Percentiles rank a stretch among this genome's conserved stretches.
Conservation (phyloP, 2,113 vertebrate species). For the Bothrops jararaca region DNA sequence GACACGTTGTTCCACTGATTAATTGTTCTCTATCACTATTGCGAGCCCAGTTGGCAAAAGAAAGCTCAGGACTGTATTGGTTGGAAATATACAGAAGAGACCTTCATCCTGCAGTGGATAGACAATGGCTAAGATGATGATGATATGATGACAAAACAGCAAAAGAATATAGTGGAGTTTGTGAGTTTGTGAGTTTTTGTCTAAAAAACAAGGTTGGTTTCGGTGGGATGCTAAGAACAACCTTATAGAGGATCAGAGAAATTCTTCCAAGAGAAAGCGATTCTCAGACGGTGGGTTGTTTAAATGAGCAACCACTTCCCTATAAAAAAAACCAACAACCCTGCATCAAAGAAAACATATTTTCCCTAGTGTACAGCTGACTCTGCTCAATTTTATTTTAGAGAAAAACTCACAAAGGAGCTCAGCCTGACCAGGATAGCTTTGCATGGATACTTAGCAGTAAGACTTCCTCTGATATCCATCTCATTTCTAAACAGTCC, state of each 20-base stretch:
- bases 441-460: neutral
- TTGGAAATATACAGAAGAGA: neutral
- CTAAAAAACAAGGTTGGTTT: neutral
- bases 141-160: neutral
- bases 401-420: neutral
- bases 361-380: neutral
- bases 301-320: neutral
- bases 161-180: neutral
- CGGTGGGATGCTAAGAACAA: neutral
- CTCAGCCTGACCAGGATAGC: neutral
- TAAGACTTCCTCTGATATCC: neutral
- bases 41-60: neutral
- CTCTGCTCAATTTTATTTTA: neutral
- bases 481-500: neutral
- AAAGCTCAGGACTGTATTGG: neutral
- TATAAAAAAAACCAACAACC: neutral
- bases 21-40: neutral
- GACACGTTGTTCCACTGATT: too few relatives aligned
- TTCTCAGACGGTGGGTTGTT: neutral
- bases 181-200: too few relatives aligned
- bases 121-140: too few relatives aligned
- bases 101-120: neutral
- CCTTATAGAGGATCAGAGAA: neutral
- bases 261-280: neutral
- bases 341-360: neutral